Base-by-base conservation (phyloP, 2,888 invertebrate species). In the Leptinotarsa tumamoca region DNA sequence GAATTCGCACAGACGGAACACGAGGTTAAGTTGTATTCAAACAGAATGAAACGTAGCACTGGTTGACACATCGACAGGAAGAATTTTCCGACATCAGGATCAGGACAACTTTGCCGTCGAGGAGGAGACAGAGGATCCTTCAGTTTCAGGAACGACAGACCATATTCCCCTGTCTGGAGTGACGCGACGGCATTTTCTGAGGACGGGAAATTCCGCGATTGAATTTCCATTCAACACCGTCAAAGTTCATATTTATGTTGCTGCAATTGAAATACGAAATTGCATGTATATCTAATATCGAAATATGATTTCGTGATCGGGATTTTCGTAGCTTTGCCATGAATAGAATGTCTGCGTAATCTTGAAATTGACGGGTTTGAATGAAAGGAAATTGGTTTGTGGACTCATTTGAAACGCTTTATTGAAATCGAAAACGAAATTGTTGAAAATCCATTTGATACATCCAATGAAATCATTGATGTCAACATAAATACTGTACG, bases 201-300 rank as follows among this genome's bases (percentile, higher is more conserved):
- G 10, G 43, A 67, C 73, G 70, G 76, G 78, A 80, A 79, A 79
- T 77, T 76, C 67, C 72, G 74, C 78, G 79, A 82, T 82, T 81
- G 80, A 78, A 82, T 81, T 81, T 80, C 76, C 80, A 58, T n/a
- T 21, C 21, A 82, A 80, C 81, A 80, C 77, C 52, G 75, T 76
- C 77, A 75, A 77, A 80, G 81, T 81, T 79, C 79, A 79, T 79
- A 83, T 80, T 78, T 80, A 70, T 75, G 78, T 70, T 74, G 73
- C 78, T 72, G 69, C 79, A 78, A 80, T 80, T 79, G 80, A 76
- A 72, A 79, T 78, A 68, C 72, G 74, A 78, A 77, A 79, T 75
- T 77, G 75, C 71, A 74, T 74, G 72, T 74, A 72, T 71, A 61
- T 58, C 56, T 63, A 54, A 75, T 68, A 52, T 72, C 69, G 33